Conservation (phyloP, 2,797 vertebrate species). For the Hydrophis major region DNA sequence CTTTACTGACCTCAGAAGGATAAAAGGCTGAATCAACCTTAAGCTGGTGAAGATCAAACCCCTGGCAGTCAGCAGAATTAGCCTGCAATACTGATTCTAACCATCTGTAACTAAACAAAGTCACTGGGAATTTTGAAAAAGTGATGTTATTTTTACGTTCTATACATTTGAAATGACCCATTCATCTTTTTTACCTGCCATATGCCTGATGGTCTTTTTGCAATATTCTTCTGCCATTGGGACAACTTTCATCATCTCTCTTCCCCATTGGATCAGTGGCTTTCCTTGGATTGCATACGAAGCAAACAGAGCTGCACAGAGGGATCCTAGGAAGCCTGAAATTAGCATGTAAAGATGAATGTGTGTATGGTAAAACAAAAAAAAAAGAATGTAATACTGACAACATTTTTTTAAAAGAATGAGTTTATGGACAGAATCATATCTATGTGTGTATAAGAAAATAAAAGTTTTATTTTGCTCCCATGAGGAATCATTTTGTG, state of each 20-base stretch:
- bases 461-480: not conserved
- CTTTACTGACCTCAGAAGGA: not conserved
- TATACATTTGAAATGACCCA: conserved; percentile 2
- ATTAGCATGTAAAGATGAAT: conserved; percentile 17
- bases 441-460: not conserved
- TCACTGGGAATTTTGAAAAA: not conserved
- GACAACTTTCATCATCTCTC: conserved; percentile 87
- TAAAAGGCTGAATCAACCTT: not conserved
- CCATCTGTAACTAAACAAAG: not conserved
- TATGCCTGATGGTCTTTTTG: conserved; percentile 91
- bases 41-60: not conserved
- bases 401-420: not conserved
- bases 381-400: not conserved
- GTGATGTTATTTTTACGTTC: not conserved
- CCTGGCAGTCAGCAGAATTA: not conserved
- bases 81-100: not conserved
- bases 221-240: conserved; percentile 92
- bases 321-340: conserved; percentile 91
- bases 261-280: conserved; percentile 86
- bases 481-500: not conserved
- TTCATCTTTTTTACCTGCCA: conserved; percentile 79
- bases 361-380: not conserved
- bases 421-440: not conserved
- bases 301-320: conserved; percentile 92
- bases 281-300: conserved; percentile 90